Percentiles rank a stretch among this genome's conserved stretches.
Evolutionary conservation across 92 coral and sea anemone genomes (phyloP).

Genomic region (Nematostella vectensis): DNA sequence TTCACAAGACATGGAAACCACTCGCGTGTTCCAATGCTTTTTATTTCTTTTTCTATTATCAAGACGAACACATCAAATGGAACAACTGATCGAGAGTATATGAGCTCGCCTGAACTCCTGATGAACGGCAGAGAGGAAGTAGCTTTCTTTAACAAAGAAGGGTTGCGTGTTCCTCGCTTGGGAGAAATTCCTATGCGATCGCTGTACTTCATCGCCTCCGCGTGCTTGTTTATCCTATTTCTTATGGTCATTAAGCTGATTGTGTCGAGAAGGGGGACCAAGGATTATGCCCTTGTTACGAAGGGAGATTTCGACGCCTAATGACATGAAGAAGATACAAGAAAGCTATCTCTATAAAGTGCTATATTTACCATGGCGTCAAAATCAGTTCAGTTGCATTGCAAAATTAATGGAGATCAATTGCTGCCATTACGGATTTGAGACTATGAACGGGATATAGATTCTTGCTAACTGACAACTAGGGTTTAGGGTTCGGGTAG

Average conservation of each 20-base stretch:
- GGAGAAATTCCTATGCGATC: constrained; percentile 63
- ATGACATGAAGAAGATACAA: neutral
- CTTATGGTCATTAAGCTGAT: constrained; percentile 60
- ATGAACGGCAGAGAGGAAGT: constrained; percentile 9
- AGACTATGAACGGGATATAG: no score
- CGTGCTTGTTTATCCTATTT: constrained; percentile 48
- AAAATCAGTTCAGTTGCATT: no score
- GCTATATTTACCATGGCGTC: neutral
- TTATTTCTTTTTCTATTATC: constrained; percentile 16
- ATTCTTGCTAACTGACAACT: no score
- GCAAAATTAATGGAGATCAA: no score
- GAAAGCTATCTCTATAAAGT: neutral
- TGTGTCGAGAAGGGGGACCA: constrained; percentile 49
- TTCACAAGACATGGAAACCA: neutral
- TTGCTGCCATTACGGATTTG: no score
- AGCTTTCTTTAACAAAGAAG: constrained; percentile 25
- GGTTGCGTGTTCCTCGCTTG: constrained; percentile 44
- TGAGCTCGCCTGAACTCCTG: constrained; percentile 3
- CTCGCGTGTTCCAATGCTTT: constrained; percentile 15
- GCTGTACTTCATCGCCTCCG: constrained; percentile 59
- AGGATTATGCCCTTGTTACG: constrained; percentile 68
- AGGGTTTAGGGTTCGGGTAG: no score
- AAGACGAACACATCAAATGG: constrained; percentile 19
- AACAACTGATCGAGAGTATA: neutral
- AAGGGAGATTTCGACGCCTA: constrained; percentile 88